phyloP scores from a whole-genome alignment of 2,797 vertebrate genomes.

The Botia kubotai region DNA sequence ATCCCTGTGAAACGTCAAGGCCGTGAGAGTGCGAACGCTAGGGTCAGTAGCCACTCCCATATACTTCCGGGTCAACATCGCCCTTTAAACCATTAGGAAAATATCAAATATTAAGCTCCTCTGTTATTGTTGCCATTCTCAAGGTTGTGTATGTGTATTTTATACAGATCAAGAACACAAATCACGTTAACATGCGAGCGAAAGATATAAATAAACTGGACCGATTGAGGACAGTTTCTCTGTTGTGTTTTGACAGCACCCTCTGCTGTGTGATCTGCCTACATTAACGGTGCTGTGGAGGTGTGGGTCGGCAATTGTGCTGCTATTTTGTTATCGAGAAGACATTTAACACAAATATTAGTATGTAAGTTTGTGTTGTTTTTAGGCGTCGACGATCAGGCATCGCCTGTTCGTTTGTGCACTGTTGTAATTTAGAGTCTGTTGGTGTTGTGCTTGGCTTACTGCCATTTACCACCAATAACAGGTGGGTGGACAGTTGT shows the following conservation, averaged over 20 bases:
- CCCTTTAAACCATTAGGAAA: not conserved
- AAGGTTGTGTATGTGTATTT: not conserved
- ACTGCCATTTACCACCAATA: not conserved
- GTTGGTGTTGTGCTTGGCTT: not conserved
- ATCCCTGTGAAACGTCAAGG: conserved; percentile 36
- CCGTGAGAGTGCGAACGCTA: conserved; percentile 15
- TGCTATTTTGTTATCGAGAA: not conserved
- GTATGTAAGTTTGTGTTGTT: not conserved
- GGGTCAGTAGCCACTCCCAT: conserved; percentile 16
- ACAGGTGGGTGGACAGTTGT: conserved; percentile 30
- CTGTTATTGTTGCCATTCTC: not conserved
- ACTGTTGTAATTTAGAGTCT: not conserved
- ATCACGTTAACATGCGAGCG: not conserved
- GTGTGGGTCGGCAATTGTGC: not conserved
- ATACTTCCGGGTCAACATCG: conserved; percentile 52
- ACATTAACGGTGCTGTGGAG: not conserved
- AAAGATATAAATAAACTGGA: not conserved
- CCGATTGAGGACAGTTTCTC: not conserved
- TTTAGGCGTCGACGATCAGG: not conserved
- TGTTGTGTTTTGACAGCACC: conserved; percentile 1
- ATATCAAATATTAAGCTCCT: not conserved
- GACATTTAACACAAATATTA: not conserved
- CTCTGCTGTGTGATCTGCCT: not conserved
- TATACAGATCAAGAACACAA: not conserved
- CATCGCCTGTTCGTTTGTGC: not conserved